Evolutionary conservation across 2,113 vertebrate species (phyloP), one percentile per base, ranked within the genome.

Genomic region (Laticauda laticaudata): DNA sequence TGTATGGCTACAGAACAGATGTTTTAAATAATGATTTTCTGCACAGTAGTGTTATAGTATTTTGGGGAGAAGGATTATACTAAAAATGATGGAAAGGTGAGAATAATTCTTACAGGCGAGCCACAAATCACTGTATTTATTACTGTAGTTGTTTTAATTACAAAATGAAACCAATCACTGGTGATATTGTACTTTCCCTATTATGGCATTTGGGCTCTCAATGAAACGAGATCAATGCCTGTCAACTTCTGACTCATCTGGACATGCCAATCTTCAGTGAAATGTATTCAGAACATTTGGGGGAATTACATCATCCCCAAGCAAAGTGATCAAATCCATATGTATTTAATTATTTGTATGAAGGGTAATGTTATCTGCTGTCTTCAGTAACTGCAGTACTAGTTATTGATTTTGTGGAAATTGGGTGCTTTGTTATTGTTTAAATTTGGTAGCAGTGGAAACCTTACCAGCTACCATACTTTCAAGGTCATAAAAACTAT

Each of bases 291-390:
- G 48, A 90, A 57, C 2, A 34, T 94, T n/a, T 86, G 11, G 20
- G 18, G 24, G 53, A 29, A 64, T 59, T 48, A 61, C 7, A 43
- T 88, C 53, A 23, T 57, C 93, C 56, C 59, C 26, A 91, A 0
- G 43, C 51, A 86, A 59, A 91, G 11, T 34, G 51, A 0, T 0
- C 48, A 0, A 0, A 24, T 39, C 90, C 34, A 1, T 26, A 7
- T 93, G 56, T 5, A 4, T 20, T 7, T 34, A 34, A 6, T 43
- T 85, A 53, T n/a, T 81, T 20, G 18, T 39, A 39, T 21, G 34
- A 81, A 9, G 2, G 7, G 34, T 29, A 61, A 29, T 53, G 39
- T 9, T 87, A 26, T 51, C 48, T 86, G 81, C 12, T 90, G 81
- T 43, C 18, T 81, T 81, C 75, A 21, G 34, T 81, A 81, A 81